Percentiles rank a stretch among this genome's conserved stretches.
These are phyloP conservation scores for Formica exsecta DNA, from an alignment of 1,140 invertebrate species.

Conservation along the genomic window DNA sequence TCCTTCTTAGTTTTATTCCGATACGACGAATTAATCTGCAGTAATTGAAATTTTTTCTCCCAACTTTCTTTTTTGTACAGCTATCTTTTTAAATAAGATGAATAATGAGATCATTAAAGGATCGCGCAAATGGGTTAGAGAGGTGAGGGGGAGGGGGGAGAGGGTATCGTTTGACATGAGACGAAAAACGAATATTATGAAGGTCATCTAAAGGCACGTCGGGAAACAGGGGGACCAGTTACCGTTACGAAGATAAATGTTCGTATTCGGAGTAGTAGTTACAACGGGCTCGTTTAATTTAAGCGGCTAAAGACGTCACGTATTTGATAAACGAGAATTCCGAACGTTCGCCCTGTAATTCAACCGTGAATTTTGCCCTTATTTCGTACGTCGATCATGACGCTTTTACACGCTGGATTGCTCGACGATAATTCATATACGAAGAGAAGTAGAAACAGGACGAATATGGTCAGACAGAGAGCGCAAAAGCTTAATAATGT, in stretches of 20 bases:
- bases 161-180: slow-evolving; percentile 1
- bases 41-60: not conserved
- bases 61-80: no score
- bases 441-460: not conserved
- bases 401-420: slow-evolving; percentile 10
- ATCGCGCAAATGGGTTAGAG: not conserved
- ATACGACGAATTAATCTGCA: not conserved
- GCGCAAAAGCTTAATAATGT: not conserved
- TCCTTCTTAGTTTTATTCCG: not conserved
- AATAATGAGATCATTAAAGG: slow-evolving; percentile 40
- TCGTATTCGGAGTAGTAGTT: slow-evolving; percentile 59
- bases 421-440: not conserved
- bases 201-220: slow-evolving; percentile 52
- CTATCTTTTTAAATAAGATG: slow-evolving; percentile 31
- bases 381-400: slow-evolving; percentile 48
- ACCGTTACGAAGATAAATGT: slow-evolving; percentile 60
- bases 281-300: slow-evolving; percentile 62
- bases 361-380: slow-evolving; percentile 47
- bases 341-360: slow-evolving; percentile 44
- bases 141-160: not conserved
- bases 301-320: slow-evolving; percentile 59
- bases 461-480: not conserved
- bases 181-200: slow-evolving; percentile 50
- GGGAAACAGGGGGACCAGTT: slow-evolving; percentile 39
- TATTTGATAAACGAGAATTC: slow-evolving; percentile 64